Conservation (phyloP, 2,113 vertebrate species). For the Calyptommatus sinebrachiatus region DNA sequence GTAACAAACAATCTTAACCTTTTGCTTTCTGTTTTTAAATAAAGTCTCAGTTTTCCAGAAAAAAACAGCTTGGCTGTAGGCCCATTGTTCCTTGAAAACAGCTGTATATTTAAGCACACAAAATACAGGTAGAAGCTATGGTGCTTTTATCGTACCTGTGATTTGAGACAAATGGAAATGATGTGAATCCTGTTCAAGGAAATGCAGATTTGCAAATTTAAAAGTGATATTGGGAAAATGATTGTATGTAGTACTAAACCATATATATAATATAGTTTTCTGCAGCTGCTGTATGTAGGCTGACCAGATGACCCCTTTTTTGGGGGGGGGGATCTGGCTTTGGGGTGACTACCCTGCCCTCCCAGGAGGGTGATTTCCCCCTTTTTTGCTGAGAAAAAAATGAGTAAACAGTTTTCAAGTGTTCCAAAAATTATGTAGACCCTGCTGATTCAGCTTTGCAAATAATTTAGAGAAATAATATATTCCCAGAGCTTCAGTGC, state of each 20-base stretch:
- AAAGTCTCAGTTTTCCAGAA: not conserved
- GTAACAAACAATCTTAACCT: slow-evolving; percentile 1
- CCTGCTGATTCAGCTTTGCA: too few species aligned
- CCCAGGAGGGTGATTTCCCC: too few species aligned
- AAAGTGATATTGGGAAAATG: not conserved
- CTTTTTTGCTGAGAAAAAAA: too few species aligned
- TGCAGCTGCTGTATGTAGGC: too few species aligned
- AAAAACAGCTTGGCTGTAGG: not conserved
- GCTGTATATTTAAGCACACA: not conserved
- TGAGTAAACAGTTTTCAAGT: too few species aligned
- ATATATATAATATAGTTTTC: too few species aligned
- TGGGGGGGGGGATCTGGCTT: too few species aligned
- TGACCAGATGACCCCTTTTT: too few species aligned
- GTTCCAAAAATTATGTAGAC: too few species aligned
- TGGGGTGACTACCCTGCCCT: too few species aligned
- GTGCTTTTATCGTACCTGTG: not conserved
- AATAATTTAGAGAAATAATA: too few species aligned
- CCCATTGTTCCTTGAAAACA: not conserved
- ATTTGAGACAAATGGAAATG: not conserved
- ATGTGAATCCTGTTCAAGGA: not conserved
- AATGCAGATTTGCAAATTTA: not conserved
- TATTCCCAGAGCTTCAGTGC: too few species aligned
- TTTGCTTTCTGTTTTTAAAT: not conserved
- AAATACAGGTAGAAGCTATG: not conserved
- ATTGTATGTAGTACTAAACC: not conserved